Conservation (phyloP, 1,140 invertebrate genomes). For the Ceratosolen solmsi region DNA sequence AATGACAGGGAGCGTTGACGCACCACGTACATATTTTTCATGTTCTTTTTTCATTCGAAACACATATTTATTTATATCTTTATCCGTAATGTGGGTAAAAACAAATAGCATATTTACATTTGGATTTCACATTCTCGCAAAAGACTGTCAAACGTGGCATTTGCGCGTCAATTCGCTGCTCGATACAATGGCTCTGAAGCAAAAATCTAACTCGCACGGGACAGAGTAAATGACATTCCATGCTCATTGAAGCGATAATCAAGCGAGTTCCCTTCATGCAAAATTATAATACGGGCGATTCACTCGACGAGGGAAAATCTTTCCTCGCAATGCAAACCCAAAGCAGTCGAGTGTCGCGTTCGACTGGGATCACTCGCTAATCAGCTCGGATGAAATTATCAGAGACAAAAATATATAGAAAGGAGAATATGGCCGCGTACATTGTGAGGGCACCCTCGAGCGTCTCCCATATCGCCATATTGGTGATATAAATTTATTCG, state of each 20-base stretch:
- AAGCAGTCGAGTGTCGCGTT: background rate
- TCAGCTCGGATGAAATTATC: background rate
- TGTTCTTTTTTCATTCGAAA: no score
- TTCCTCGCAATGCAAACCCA: background rate
- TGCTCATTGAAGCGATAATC: background rate
- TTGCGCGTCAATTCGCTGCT: no score
- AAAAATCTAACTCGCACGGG: no score
- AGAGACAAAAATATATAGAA: no score
- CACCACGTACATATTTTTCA: no score
- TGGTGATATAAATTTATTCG: constrained; percentile 47
- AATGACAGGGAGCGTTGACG: no score
- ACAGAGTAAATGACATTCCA: background rate
- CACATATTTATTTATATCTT: no score
- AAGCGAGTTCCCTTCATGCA: background rate
- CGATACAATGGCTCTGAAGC: no score
- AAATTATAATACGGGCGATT: background rate
- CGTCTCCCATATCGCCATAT: constrained; percentile 26
- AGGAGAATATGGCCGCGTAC: background rate
- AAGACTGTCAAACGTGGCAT: no score
- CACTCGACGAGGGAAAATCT: background rate
- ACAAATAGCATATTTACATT: no score
- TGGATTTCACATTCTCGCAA: no score
- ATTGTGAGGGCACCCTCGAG: background rate
- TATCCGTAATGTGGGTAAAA: no score
- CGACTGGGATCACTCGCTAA: background rate